phyloP scores from a whole-genome alignment of 1,140 invertebrate species.

The Zaprionus capensis region DNA sequence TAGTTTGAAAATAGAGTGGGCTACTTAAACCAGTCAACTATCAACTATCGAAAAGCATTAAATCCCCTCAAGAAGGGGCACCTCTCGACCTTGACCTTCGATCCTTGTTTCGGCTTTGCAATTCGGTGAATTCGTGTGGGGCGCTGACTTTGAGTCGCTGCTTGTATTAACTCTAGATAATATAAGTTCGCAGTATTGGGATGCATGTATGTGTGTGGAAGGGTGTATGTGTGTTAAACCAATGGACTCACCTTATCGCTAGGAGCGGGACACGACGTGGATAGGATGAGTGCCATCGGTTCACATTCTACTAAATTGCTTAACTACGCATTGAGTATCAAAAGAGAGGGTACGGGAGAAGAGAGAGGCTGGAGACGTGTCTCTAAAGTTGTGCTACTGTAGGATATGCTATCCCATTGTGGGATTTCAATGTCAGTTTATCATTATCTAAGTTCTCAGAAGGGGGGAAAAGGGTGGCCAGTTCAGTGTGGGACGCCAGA shows the following conservation, averaged over 20 bases:
- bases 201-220: background rate
- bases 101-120: constrained; percentile 2
- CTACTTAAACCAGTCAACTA: constrained; percentile 1
- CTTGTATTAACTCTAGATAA: constrained; percentile 27
- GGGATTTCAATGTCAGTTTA: constrained; percentile 30
- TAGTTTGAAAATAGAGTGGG: background rate
- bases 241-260: constrained; percentile 20
- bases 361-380: background rate
- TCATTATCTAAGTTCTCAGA: constrained; percentile 24
- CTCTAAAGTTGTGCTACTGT: constrained; percentile 13
- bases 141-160: constrained; percentile 52
- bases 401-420: constrained; percentile 47
- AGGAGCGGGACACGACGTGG: constrained; percentile 4
- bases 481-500: constrained; percentile 9
- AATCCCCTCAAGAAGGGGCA: background rate
- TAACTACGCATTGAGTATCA: constrained; percentile 32
- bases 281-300: constrained; percentile 18
- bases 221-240: background rate
- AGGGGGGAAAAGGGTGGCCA: constrained; percentile 2
- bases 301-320: constrained; percentile 6
- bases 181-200: background rate
- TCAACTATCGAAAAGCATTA: constrained; percentile 16
- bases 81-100: background rate
- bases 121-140: constrained; percentile 29
- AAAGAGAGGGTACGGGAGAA: constrained; percentile 9